Evolutionary conservation across 64 coral and sea anemone species (phyloP), one percentile per base, ranked within the genome.

Genomic region (Dendrophyllia cribrosa): DNA sequence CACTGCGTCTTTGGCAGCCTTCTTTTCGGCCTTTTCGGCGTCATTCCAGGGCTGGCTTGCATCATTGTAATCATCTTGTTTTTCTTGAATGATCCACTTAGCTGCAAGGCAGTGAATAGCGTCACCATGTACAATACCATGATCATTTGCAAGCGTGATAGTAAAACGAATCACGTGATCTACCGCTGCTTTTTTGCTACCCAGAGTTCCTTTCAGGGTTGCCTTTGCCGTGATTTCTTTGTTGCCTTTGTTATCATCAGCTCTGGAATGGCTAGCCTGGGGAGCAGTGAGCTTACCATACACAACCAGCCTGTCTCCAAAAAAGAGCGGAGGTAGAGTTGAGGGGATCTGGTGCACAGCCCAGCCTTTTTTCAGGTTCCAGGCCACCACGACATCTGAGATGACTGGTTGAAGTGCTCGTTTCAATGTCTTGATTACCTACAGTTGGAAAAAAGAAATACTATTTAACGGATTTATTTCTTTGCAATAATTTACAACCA

Each of bases 371-470:
- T 70, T 75, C 23, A 91, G 72, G 43, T 90, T 72, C 93, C 88
- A 95, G 43, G 63, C 55, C 2, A 90, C 72, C 21, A 9, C 72
- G 22, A 89, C 80, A 23, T 95, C 75, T 1, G 70, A 43, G 58
- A 91, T 70, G 12, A 45, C 72, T 43, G 93, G 88, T 69, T 95
- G 93, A 9, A 95, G 63, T 22, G 93, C 81, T 6, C 59, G 56
- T 49, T 91, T 77, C 25, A 95, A 64, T 26, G 87, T 80, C 65
- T 86, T 95, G 46, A 95, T 91, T 46, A 95, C 88, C 93, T 91
- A 44, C 7, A 56, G 12, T 56, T 12, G 34, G 34, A 56, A 56
- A 7, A 56, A 9, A 12, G 7, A 56, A 56, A 12, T 56, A 12
- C 53, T 12, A 56, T 56, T 56, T 56, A 56, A 34, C 34, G 34